Base-by-base conservation (phyloP, 2,888 invertebrate species). In the Oeneis ivallda region DNA sequence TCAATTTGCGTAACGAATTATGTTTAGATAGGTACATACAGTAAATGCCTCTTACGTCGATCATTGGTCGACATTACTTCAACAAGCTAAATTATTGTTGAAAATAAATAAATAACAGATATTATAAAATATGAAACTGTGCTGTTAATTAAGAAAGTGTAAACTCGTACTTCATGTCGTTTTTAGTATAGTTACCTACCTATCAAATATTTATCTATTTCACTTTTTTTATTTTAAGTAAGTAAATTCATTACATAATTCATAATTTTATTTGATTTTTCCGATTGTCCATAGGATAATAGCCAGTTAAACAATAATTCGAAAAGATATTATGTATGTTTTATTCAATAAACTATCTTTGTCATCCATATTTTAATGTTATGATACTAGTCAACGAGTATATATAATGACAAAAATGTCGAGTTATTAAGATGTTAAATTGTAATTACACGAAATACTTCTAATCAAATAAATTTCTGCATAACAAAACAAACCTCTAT, bases 391-490 rank as follows among this genome's bases (percentile, higher is more conserved):
- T 91, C 91, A 90, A 84, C 82, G 85, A 88, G 84, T 89, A 87
- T 88, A 86, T 87, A 83, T 85, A 82, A 86, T 81, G 79, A 81
- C 78, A 79, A 70, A 11, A 41, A 70, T 85, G 83, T 87, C 82
- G 82, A 83, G 77, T 81, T 80, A 56, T 79, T 82, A 83, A 74
- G 74, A 83, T 84, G 82, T 87, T 85, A 79, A 81, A 83, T 83
- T 88, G 87, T 89, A 87, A 86, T 85, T 84, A 86, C 85, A 86
- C 81, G 80, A 81, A 74, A 83, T 81, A 82, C 79, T 85, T 88
- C 87, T 79, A 82, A 84, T 87, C 83, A 81, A 91, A 91, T 91
- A 92, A 90, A 89, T 85, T 80, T 86, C 83, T 90, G 85, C 85
- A 81, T 86, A 83, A 80, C 74, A 68, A 76, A 77, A 81, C 78